A percentile compares a stretch with the other conserved stretches of the same genome.
Conservation (phyloP, 1,140 invertebrate genomes). For the Thereuonema tuberculata region DNA sequence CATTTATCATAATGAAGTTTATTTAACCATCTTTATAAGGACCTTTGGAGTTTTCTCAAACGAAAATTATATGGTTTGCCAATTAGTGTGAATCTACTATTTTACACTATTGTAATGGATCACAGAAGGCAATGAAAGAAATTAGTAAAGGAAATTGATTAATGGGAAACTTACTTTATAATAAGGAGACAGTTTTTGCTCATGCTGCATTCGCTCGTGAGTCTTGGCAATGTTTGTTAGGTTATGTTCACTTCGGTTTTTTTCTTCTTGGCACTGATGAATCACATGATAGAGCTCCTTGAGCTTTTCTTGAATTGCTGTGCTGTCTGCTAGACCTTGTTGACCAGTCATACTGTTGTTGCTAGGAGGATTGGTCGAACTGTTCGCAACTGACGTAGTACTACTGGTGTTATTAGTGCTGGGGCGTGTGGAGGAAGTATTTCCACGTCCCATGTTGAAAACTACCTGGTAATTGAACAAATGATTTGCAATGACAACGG, state of each 20-base stretch:
- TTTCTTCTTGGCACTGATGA: conserved; percentile 64
- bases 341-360: neutral
- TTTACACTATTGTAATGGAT: too few relatives aligned
- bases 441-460: conserved; percentile 1
- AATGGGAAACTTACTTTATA: conserved; percentile 31
- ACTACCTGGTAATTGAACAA: too few relatives aligned
- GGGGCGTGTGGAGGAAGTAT: neutral
- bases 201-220: conserved; percentile 54
- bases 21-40: too few relatives aligned
- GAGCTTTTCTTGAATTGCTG: conserved; percentile 48
- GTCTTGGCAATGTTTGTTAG: conserved; percentile 60
- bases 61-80: too few relatives aligned
- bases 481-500: too few relatives aligned
- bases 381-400: neutral
- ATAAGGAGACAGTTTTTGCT: conserved; percentile 48
- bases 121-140: too few relatives aligned
- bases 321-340: neutral
- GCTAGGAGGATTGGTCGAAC: neutral
- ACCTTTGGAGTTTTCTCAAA: too few relatives aligned
- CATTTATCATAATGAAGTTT: too few relatives aligned
- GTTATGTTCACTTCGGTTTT: conserved; percentile 58
- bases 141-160: neutral
- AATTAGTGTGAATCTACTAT: too few relatives aligned
- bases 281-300: conserved; percentile 58
- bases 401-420: neutral